These are phyloP conservation scores for Selene dorsalis DNA, from an alignment of 2,797 vertebrate species.

Conservation along the genomic window DNA sequence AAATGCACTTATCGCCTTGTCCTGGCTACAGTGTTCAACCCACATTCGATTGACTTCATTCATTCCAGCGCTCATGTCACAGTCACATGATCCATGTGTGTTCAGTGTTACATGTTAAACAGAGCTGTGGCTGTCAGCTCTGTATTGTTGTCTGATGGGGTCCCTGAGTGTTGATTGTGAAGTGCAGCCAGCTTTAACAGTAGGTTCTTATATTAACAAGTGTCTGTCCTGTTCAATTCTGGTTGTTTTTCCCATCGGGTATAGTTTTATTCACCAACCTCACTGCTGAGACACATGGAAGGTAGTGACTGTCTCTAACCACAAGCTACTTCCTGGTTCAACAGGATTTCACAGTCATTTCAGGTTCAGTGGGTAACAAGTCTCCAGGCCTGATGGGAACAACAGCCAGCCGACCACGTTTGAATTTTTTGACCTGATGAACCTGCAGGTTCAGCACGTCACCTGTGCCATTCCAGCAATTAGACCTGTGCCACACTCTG, in stretches of 20 bases:
- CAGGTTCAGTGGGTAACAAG: not conserved
- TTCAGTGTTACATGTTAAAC: slow-evolving; percentile 21
- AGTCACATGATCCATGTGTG: not conserved
- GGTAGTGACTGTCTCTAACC: no score
- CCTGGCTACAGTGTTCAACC: not conserved
- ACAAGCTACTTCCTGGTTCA: not conserved
- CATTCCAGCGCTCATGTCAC: not conserved
- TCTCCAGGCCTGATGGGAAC: not conserved
- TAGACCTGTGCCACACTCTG: not conserved
- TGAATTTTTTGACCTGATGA: not conserved
- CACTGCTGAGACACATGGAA: not conserved
- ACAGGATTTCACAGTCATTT: not conserved
- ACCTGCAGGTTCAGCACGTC: not conserved
- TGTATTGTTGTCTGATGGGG: slow-evolving; percentile 17
- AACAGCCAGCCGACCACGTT: not conserved
- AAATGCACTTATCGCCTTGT: not conserved
- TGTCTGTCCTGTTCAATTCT: not conserved
- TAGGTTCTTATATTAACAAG: not conserved
- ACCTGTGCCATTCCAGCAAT: not conserved
- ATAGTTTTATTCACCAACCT: not conserved
- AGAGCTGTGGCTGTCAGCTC: slow-evolving; percentile 15
- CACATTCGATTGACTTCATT: not conserved
- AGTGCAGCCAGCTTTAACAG: no score
- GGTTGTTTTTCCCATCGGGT: not conserved
- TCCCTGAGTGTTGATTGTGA: not conserved